Conservation (phyloP, 2,797 vertebrate species). For the Ateles fusciceps region DNA sequence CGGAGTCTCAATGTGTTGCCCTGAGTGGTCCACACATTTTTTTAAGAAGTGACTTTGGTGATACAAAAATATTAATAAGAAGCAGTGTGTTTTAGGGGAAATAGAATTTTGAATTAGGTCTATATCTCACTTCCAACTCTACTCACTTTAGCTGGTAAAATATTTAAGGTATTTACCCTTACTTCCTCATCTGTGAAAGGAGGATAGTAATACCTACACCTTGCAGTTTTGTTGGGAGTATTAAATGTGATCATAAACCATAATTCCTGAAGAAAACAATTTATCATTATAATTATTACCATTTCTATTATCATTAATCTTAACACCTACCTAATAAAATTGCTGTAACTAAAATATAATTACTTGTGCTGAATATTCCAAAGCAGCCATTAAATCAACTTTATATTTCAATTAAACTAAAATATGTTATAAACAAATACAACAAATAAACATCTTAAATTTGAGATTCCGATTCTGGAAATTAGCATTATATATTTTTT, state of each 20-base stretch:
- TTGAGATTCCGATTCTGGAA: background rate
- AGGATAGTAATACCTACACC: background rate
- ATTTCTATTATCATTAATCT: background rate
- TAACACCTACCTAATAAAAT: constrained; percentile 13
- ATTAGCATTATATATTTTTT: background rate
- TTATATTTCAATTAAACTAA: constrained; percentile 15
- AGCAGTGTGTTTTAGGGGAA: background rate
- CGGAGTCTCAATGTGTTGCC: background rate
- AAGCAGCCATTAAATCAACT: constrained; percentile 10
- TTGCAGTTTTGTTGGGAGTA: background rate
- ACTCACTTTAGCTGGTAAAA: background rate
- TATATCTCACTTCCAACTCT: background rate
- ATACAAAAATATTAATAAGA: background rate
- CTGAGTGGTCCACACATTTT: background rate
- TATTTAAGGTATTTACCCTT: constrained; percentile 6
- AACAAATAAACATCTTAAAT: constrained; percentile 27
- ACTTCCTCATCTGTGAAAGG: background rate
- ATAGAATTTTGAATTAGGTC: background rate
- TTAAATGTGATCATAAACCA: background rate
- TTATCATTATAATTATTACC: background rate
- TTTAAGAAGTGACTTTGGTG: background rate
- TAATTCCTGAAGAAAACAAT: background rate
- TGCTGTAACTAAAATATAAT: constrained; percentile 19
- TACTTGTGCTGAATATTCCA: background rate
- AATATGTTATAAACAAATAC: background rate